These are phyloP conservation scores for Oryzias javanicus DNA, from an alignment of 2,113 vertebrate genomes.

Conservation along the genomic window DNA sequence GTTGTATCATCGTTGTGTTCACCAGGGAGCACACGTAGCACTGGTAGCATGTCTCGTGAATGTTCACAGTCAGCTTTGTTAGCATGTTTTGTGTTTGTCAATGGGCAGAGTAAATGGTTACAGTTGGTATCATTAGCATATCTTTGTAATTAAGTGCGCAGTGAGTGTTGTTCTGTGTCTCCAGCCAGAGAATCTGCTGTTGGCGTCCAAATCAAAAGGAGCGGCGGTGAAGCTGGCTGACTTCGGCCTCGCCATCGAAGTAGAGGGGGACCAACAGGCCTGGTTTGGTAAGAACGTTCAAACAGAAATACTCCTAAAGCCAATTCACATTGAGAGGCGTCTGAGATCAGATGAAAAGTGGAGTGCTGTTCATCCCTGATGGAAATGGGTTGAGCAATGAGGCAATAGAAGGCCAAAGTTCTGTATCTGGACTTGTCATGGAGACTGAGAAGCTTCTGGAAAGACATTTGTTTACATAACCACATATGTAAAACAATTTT, in stretches of 20 bases:
- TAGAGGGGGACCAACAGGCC: conserved; percentile 74
- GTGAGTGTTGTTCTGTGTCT: conserved; percentile 26
- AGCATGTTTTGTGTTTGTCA: not conserved
- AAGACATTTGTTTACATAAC: no score
- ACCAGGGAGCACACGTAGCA: not conserved
- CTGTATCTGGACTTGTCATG: no score
- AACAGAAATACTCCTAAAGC: not conserved
- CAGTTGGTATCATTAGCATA: not conserved
- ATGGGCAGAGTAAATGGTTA: not conserved
- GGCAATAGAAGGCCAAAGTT: no score
- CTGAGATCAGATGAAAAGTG: no score
- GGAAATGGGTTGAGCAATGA: no score
- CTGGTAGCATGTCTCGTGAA: not conserved
- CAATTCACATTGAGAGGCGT: not conserved
- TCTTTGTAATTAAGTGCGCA: not conserved
- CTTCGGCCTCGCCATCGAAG: conserved; percentile 68
- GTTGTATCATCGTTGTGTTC: no score
- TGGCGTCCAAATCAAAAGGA: conserved; percentile 71
- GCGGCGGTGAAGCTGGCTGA: conserved; percentile 67
- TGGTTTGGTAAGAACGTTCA: conserved; percentile 57
- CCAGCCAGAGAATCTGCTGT: conserved; percentile 66
- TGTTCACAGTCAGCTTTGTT: not conserved
- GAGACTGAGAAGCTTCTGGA: no score
- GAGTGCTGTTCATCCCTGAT: no score
- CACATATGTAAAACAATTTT: no score